Conservation (phyloP, 2,888 invertebrate genomes). For the Fabriciana adippe region DNA sequence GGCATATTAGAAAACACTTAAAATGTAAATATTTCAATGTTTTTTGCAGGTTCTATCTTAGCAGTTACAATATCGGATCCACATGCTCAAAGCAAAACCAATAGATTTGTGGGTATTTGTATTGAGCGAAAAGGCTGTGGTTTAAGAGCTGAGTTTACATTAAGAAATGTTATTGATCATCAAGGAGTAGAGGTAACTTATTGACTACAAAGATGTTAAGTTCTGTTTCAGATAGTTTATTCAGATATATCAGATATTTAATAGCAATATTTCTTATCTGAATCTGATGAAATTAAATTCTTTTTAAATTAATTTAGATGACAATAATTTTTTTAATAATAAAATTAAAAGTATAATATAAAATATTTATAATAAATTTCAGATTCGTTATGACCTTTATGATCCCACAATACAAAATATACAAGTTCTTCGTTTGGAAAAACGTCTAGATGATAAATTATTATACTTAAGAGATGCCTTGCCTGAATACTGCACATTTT, state of each 20-base stretch:
- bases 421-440: constrained; percentile 95
- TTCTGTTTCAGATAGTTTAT: too few species aligned
- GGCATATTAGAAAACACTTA: background rate
- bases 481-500: constrained; percentile 95
- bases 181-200: constrained; percentile 86
- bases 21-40: background rate
- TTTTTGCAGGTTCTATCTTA: constrained; percentile 88
- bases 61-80: constrained; percentile 93
- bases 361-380: constrained; percentile 81
- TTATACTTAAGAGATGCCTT: constrained; percentile 94
- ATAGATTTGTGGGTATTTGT: constrained; percentile 95
- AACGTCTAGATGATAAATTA: constrained; percentile 94
- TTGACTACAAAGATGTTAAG: constrained; percentile 62
- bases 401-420: constrained; percentile 95
- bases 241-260: too few species aligned
- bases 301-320: too few species aligned
- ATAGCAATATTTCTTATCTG: too few species aligned
- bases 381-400: constrained; percentile 91
- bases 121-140: constrained; percentile 92
- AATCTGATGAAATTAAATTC: too few species aligned
- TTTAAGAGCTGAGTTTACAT: constrained; percentile 90
- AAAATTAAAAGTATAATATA: constrained; percentile 35
- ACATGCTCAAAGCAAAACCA: constrained; percentile 91
- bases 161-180: constrained; percentile 96
- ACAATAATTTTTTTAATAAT: constrained; percentile 9